Conservation (phyloP, 1,140 invertebrate genomes). For the Brachionus angularis region DNA sequence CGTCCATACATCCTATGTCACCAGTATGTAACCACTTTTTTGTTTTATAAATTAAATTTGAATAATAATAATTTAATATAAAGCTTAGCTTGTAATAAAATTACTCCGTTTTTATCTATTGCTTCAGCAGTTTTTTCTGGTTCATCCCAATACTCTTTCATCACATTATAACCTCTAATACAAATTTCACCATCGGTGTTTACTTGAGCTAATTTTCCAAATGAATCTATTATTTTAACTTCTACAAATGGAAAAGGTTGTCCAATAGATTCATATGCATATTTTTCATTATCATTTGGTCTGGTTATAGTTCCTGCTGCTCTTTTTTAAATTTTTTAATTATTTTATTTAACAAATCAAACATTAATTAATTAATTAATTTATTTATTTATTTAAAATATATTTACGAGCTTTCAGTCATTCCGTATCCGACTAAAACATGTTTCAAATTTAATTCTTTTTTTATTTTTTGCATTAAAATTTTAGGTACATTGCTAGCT, state of each 20-base stretch:
- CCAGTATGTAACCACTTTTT: conserved; percentile 61
- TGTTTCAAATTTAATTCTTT: neutral
- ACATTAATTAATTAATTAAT: too few species aligned
- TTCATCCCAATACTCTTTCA: conserved; percentile 42
- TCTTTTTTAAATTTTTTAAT: neutral
- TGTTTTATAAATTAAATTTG: conserved; percentile 64
- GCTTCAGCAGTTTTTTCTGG: conserved; percentile 14
- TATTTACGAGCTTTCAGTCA: conserved; percentile 17
- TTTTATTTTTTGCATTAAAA: neutral
- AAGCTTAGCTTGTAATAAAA: neutral
- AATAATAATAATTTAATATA: too few species aligned
- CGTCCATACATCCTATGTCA: conserved; percentile 40
- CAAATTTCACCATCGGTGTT: conserved; percentile 57
- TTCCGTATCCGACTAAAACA: conserved; percentile 14
- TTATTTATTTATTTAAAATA: neutral
- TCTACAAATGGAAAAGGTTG: conserved; percentile 47
- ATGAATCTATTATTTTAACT: conserved; percentile 69
- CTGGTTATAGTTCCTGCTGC: conserved; percentile 11
- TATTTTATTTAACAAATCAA: too few species aligned
- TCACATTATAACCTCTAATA: conserved; percentile 17
- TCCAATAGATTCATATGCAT: neutral
- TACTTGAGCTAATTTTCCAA: conserved; percentile 66
- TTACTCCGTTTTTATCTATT: conserved; percentile 1
- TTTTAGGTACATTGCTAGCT: neutral
- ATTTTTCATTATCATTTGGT: neutral